A percentile compares a stretch with the other conserved stretches of the same genome.
These are phyloP conservation scores for Parazoanthus darwini DNA, from an alignment of 92 coral and sea anemone species.

Conservation along the genomic window DNA sequence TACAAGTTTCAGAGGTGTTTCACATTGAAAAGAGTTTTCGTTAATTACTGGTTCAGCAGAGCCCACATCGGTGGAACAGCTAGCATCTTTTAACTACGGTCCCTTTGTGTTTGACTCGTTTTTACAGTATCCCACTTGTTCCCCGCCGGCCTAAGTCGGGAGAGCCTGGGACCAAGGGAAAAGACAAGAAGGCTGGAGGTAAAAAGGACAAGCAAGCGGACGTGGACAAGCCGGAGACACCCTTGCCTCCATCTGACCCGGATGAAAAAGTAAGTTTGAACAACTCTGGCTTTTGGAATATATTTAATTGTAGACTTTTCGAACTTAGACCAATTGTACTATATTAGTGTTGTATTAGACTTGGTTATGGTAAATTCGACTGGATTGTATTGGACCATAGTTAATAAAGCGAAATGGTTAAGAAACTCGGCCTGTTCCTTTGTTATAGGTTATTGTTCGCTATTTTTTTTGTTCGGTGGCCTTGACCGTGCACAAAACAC, in stretches of 20 bases:
- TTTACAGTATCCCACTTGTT: slow-evolving; percentile 87
- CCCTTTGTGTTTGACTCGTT: neutral
- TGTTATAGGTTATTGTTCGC: too few relatives aligned
- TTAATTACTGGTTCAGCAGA: neutral
- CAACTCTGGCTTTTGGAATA: too few relatives aligned
- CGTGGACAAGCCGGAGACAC: slow-evolving; percentile 92
- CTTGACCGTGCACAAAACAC: too few relatives aligned
- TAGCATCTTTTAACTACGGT: neutral
- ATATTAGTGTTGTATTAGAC: too few relatives aligned
- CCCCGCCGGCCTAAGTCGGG: slow-evolving; percentile 99
- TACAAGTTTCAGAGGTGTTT: neutral
- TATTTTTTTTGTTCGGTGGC: too few relatives aligned
- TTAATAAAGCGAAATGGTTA: too few relatives aligned
- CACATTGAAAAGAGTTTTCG: neutral
- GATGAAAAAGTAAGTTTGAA: slow-evolving; percentile 79
- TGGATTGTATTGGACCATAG: too few relatives aligned
- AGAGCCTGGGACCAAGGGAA: slow-evolving; percentile 84
- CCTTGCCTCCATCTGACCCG: slow-evolving; percentile 92
- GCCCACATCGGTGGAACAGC: too few relatives aligned
- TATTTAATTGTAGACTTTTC: neutral
- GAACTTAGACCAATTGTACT: neutral
- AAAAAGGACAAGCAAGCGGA: slow-evolving; percentile 88
- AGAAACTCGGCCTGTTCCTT: too few relatives aligned
- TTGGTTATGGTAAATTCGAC: too few relatives aligned
- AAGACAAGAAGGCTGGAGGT: slow-evolving; percentile 85